Evolutionary conservation across 2,113 vertebrate species (phyloP).

Genomic region (Argyrosomus japonicus): DNA sequence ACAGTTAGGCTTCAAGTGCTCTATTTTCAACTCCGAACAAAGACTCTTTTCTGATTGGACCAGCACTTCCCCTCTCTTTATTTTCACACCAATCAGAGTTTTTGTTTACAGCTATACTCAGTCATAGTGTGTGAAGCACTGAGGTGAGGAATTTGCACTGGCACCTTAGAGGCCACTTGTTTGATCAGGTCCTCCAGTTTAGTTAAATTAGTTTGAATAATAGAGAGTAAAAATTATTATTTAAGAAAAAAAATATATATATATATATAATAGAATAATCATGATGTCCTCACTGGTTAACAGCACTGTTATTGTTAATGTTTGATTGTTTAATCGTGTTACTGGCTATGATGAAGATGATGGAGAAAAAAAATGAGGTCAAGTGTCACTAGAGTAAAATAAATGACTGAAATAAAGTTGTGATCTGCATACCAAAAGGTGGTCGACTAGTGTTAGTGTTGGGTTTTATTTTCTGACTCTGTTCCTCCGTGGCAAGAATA

Average conservation of each 20-base stretch:
- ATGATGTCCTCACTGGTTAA: not conserved
- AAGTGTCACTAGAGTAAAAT: conserved; percentile 14
- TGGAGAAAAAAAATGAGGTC: conserved; percentile 21
- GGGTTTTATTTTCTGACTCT: conserved; percentile 4
- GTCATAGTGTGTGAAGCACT: conserved; percentile 14
- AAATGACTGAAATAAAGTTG: conserved; percentile 63
- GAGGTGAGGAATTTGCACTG: conserved; percentile 46
- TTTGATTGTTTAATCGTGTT: conserved; percentile 51
- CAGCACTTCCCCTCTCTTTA: conserved; percentile 17
- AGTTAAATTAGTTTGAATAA: not conserved
- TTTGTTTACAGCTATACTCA: conserved; percentile 46
- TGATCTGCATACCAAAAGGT: conserved; percentile 55
- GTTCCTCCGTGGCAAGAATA: not conserved
- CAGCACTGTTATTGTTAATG: conserved; percentile 30
- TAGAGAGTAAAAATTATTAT: not conserved
- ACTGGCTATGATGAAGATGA: conserved; percentile 21
- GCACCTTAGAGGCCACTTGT: conserved; percentile 52
- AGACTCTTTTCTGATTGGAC: conserved; percentile 68
- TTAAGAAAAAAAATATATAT: not conserved
- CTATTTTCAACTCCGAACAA: conserved; percentile 73
- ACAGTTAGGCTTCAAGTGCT: conserved; percentile 74
- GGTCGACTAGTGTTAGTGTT: not conserved
- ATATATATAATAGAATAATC: not conserved
- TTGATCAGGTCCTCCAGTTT: conserved; percentile 41
- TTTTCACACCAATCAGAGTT: conserved; percentile 61